Conservation (phyloP, 2,113 vertebrate species). For the Gila orcuttii region DNA sequence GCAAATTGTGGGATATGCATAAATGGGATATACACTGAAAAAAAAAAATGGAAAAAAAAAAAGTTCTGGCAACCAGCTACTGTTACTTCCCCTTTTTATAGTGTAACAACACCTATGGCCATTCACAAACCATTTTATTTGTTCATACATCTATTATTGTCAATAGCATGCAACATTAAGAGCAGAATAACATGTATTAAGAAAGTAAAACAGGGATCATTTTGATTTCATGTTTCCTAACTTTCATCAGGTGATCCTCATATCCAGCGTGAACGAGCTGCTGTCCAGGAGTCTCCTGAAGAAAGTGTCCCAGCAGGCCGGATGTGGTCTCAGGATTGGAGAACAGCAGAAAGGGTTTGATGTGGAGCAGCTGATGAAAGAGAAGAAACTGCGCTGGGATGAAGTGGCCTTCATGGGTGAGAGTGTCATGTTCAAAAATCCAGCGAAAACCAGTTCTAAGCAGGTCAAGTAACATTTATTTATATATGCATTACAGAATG, state of each 20-base stretch:
- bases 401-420: slow-evolving; percentile 90
- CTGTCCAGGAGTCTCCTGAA: slow-evolving; percentile 65
- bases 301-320: slow-evolving; percentile 73
- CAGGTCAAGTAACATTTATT: not conserved
- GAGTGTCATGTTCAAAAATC: not conserved
- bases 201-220: too few relatives aligned
- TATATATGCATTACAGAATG: slow-evolving; percentile 30
- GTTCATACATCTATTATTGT: too few relatives aligned
- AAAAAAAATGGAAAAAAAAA: too few relatives aligned
- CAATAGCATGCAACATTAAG: not conserved
- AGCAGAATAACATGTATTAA: not conserved
- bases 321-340: slow-evolving; percentile 71
- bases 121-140: too few relatives aligned
- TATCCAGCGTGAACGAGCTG: slow-evolving; percentile 77
- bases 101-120: too few relatives aligned
- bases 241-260: slow-evolving; percentile 78
- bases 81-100: too few relatives aligned
- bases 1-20: too few relatives aligned
- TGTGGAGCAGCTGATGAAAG: slow-evolving; percentile 71
- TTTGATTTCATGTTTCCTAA: not conserved
- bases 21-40: too few relatives aligned
- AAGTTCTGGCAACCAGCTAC: too few relatives aligned
- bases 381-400: slow-evolving; percentile 81
- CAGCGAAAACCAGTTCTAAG: not conserved
- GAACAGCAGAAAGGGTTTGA: slow-evolving; percentile 72